Conservation (phyloP, 2,888 invertebrate species). For the Gibbula magus region DNA sequence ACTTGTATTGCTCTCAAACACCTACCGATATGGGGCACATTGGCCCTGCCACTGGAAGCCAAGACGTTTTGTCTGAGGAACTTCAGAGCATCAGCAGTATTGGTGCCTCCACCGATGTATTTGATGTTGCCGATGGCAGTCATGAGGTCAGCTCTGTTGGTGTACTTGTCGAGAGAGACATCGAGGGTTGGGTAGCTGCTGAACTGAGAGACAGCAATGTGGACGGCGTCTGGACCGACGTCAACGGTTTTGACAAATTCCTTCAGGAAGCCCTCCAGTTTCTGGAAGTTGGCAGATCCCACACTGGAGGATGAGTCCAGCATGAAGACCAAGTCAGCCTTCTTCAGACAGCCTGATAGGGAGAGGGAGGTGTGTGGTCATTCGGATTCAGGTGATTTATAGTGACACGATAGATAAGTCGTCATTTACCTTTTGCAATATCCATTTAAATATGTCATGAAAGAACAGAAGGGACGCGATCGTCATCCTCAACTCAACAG, state of each 20-base stretch:
- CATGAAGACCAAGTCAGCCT: conserved; percentile 60
- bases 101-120: conserved; percentile 66
- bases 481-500: too few species aligned
- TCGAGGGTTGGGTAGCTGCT: conserved; percentile 60
- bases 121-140: conserved; percentile 37
- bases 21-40: too few species aligned
- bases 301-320: conserved; percentile 63
- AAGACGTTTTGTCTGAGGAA: conserved; percentile 54
- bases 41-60: conserved; percentile 25
- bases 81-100: conserved; percentile 64
- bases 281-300: conserved; percentile 57
- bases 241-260: conserved; percentile 51
- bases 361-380: too few species aligned
- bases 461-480: too few species aligned
- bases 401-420: too few species aligned
- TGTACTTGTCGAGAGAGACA: conserved; percentile 58
- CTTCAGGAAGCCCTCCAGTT: conserved; percentile 60
- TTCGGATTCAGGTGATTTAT: too few species aligned
- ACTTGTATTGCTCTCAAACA: too few species aligned
- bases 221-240: conserved; percentile 53
- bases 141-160: conserved; percentile 44
- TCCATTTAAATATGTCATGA: too few species aligned
- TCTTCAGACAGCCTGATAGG: conserved; percentile 49
- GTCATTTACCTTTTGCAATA: too few species aligned
- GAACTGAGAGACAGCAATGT: conserved; percentile 59